phyloP scores from a whole-genome alignment of 2,113 vertebrate genomes.

The Chaetorhynchus papuensis region DNA sequence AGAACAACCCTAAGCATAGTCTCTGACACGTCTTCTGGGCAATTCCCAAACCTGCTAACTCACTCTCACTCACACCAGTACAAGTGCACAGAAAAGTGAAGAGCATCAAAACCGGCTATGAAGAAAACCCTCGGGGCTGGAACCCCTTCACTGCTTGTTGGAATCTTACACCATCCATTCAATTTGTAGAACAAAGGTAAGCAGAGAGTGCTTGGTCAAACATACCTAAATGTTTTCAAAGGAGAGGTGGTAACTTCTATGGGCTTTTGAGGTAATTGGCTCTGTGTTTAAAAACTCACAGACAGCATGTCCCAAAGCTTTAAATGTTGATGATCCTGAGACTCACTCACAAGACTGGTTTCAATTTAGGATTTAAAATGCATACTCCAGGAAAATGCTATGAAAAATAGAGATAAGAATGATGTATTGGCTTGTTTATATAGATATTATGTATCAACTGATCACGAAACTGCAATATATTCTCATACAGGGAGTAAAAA shows the following conservation, averaged over 20 bases:
- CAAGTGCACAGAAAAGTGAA: background rate
- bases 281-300: background rate
- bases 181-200: background rate
- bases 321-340: background rate
- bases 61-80: background rate
- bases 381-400: background rate
- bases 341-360: background rate
- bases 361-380: background rate
- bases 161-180: background rate
- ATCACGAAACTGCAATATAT: background rate
- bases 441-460: background rate
- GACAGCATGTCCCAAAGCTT: background rate
- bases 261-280: background rate
- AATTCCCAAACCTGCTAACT: background rate
- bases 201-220: background rate
- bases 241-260: background rate
- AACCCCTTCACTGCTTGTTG: background rate
- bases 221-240: background rate
- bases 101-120: background rate
- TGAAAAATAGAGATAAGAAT: background rate
- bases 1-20: background rate
- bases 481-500: background rate
- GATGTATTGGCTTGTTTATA: background rate
- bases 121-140: background rate
- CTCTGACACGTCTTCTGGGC: background rate